Evolutionary conservation across 2,113 vertebrate species (phyloP).

Genomic region (Pygoscelis antarcticus): DNA sequence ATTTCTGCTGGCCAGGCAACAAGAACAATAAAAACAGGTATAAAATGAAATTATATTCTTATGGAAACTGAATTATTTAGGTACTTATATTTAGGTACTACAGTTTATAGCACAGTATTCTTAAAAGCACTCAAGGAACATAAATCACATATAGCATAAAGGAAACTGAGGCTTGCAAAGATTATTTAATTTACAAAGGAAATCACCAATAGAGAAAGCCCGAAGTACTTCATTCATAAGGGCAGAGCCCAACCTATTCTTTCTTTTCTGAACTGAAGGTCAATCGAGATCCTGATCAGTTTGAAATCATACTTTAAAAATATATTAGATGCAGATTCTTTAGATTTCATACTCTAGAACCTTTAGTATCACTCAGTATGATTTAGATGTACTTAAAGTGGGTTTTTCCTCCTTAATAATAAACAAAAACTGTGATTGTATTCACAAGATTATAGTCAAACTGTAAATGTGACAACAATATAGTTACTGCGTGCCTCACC

Average conservation of each 20-base stretch:
- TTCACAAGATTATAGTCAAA: background rate
- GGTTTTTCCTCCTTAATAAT: background rate
- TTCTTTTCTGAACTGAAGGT: background rate
- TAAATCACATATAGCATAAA: background rate
- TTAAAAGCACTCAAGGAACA: background rate
- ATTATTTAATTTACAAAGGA: background rate
- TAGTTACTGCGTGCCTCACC: background rate
- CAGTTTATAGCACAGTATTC: background rate
- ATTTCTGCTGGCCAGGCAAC: background rate
- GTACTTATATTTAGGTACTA: background rate
- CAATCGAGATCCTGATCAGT: background rate
- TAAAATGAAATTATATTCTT: background rate
- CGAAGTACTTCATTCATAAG: background rate
- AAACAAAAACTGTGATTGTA: background rate
- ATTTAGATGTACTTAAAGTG: background rate
- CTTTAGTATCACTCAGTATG: background rate
- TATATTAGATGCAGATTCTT: background rate
- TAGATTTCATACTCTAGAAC: background rate
- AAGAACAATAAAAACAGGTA: background rate
- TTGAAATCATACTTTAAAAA: background rate
- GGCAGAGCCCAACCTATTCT: background rate
- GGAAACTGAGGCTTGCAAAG: background rate
- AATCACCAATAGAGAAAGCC: background rate
- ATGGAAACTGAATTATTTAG: background rate
- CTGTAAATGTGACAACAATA: accelerated